Evolutionary conservation across 1,140 invertebrate genomes (phyloP), one percentile per base, ranked within the genome.

Genomic region (Aporrectodea caliginosa): DNA sequence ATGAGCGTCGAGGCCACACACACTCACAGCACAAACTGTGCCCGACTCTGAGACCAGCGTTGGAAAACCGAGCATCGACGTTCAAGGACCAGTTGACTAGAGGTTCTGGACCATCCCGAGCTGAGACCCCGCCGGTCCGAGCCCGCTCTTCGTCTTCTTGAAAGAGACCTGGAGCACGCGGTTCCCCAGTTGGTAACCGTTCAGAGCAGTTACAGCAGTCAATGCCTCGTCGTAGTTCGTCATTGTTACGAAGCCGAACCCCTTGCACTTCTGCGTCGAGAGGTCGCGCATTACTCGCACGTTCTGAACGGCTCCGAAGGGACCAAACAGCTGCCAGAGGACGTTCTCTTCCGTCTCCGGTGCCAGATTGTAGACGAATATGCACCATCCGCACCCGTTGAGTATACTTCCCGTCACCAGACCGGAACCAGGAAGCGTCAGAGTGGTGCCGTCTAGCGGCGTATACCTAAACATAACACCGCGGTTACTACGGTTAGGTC

Each of bases 221-320:
- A 98, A 92, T 16, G 97, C 96, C 88, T 99, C 97, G 88, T 99
- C 97, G 90, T 99, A 99, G 89, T 98, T 98, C 84, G 96, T 98
- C 98, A 99, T 99, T 77, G 96, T 98, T 79, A 99, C 97, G 89
- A 99, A 98, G n/a, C 96, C 98, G 89, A 98, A 99, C 83, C 98
- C 98, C 90, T 98, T 99, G 92, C 98, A 99, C 90, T 99, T 99
- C 90, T 98, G 97, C 80, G 97, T 98, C 89, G 98, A 94, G 85
- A 96, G 91, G 90, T 99, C 97, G 80, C 97, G 93, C 85, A 99
- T 98, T 75, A 90, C 90, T 91, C 99, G 99, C 34, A 99, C 97
- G 86, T 94, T 96, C 89, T 98, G 96, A 78, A 99, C 97, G 80
- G 97, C 97, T 78, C 98, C 98, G 88, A 99, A 99, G 1, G 97